phyloP scores from a whole-genome alignment of 92 coral and sea anemone species.

The Isaurus tuberculatus region DNA sequence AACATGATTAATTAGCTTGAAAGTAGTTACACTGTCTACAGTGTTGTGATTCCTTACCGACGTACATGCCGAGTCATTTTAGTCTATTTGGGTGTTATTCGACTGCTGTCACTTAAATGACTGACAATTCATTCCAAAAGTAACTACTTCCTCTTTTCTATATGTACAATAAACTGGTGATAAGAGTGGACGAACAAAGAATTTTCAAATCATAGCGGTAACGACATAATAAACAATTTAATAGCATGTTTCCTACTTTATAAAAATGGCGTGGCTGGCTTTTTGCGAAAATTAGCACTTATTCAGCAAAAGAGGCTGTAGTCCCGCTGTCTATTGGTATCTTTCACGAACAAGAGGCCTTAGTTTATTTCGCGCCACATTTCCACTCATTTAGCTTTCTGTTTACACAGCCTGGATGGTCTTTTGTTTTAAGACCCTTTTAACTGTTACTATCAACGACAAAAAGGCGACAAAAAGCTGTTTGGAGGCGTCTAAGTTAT shows the following conservation, averaged over 20 bases:
- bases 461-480: constrained; percentile 10
- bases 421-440: no score
- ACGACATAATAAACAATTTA: neutral
- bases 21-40: constrained; percentile 26
- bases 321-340: constrained; percentile 7
- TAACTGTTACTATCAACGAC: neutral
- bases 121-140: neutral
- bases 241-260: constrained; percentile 22
- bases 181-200: neutral
- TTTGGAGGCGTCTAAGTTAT: neutral
- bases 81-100: neutral
- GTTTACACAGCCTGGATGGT: constrained; percentile 15
- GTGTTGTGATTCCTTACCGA: constrained; percentile 3
- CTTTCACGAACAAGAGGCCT: constrained; percentile 23
- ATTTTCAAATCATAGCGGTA: neutral
- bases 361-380: neutral
- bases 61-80: constrained; percentile 4
- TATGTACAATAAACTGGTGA: neutral
- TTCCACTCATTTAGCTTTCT: neutral
- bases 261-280: neutral
- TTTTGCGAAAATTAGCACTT: neutral
- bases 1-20: constrained; percentile 35
- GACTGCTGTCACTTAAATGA: neutral
- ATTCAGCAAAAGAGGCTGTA: constrained; percentile 6
- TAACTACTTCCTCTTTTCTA: neutral